phyloP scores from a whole-genome alignment of 2,113 vertebrate species.

The Spilogale gracilis region DNA sequence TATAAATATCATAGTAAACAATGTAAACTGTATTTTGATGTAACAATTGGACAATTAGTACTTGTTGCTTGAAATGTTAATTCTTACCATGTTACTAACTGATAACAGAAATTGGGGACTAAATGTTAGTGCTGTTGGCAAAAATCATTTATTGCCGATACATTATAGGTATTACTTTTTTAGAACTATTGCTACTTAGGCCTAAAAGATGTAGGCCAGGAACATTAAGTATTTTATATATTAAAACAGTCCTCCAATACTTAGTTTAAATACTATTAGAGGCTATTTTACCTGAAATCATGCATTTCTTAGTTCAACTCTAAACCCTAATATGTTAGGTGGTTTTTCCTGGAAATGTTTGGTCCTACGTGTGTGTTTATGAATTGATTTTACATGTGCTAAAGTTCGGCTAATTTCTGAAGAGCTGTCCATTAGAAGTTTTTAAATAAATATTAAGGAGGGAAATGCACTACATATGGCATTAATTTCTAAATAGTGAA shows the following conservation, averaged over 20 bases:
- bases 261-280: background rate
- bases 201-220: background rate
- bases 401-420: background rate
- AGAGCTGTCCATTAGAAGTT: background rate
- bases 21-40: background rate
- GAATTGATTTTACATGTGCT: background rate
- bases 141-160: slow-evolving; percentile 10
- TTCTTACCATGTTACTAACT: background rate
- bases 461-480: background rate
- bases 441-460: background rate
- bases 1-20: background rate
- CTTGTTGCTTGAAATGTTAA: slow-evolving; percentile 7
- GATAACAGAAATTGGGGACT: background rate
- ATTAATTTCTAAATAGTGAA: background rate
- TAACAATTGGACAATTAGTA: slow-evolving; percentile 26
- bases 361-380: background rate
- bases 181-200: background rate
- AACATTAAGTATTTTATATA: background rate
- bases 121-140: slow-evolving; percentile 4
- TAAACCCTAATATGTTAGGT: background rate
- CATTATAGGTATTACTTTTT: background rate
- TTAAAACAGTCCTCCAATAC: background rate
- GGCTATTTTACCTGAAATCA: background rate
- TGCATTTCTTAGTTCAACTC: background rate
- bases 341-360: background rate